phyloP scores from a whole-genome alignment of 2,888 invertebrate species.

The Synanthedon myopaeformis region DNA sequence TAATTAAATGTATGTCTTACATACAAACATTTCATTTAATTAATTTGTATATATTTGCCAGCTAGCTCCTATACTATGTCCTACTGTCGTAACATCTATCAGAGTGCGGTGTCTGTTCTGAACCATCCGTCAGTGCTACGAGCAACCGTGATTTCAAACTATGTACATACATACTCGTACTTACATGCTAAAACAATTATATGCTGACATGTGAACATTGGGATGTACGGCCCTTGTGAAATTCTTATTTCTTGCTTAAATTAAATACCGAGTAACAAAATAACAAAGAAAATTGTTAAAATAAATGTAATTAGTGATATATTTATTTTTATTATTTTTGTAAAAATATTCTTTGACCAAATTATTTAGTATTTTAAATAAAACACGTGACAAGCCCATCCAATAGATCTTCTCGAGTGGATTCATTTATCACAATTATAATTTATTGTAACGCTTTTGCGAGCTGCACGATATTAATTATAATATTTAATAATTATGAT shows the following conservation, averaged over 20 bases:
- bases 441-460: slow-evolving; percentile 38
- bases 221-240: slow-evolving; percentile 6
- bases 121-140: slow-evolving; percentile 25
- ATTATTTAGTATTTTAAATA: background rate
- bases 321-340: background rate
- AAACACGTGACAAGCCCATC: background rate
- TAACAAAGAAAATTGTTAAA: background rate
- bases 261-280: background rate
- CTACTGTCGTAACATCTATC: slow-evolving; percentile 18
- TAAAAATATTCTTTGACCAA: background rate
- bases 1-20: too few relatives aligned
- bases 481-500: slow-evolving; percentile 35
- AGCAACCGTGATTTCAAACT: slow-evolving; percentile 5
- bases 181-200: slow-evolving; percentile 1
- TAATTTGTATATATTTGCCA: background rate
- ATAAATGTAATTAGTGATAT: background rate
- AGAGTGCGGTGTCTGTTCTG: slow-evolving; percentile 13
- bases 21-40: too few relatives aligned
- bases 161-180: too few relatives aligned
- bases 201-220: slow-evolving; percentile 1
- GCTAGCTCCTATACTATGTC: background rate
- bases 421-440: slow-evolving; percentile 44
- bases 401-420: slow-evolving; percentile 3
- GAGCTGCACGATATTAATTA: slow-evolving; percentile 31
- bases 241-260: slow-evolving; percentile 2